These are phyloP conservation scores for Arctia plantaginis DNA, from an alignment of 2,888 invertebrate species.

Conservation along the genomic window DNA sequence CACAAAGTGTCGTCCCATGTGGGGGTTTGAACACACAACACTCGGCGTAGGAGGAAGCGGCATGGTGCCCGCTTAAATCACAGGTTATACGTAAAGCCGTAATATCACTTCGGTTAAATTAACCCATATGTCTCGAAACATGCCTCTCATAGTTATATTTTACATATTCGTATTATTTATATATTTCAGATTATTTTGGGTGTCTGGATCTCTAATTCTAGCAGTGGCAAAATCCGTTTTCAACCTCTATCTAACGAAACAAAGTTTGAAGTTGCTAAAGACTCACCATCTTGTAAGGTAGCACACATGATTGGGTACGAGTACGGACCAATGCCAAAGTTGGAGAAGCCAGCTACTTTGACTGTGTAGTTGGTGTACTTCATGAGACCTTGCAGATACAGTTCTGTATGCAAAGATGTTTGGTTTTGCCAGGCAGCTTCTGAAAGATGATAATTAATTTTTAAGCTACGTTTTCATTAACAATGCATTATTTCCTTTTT, in stretches of 20 bases:
- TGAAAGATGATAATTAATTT: conserved; percentile 48
- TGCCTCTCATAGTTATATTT: too few species aligned
- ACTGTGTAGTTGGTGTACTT: conserved; percentile 96
- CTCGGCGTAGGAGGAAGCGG: too few species aligned
- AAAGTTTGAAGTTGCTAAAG: background rate
- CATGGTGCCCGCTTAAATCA: too few species aligned
- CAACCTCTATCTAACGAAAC: background rate
- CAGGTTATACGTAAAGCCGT: too few species aligned
- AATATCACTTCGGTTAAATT: too few species aligned
- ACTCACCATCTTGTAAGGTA: conserved; percentile 93
- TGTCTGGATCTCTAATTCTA: too few species aligned
- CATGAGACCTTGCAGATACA: conserved; percentile 91
- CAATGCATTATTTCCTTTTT: background rate
- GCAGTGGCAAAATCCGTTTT: background rate
- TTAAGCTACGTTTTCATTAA: background rate
- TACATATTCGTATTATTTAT: too few species aligned
- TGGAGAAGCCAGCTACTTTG: conserved; percentile 93
- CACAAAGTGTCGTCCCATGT: too few species aligned
- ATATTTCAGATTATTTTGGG: too few species aligned
- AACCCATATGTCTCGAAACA: too few species aligned
- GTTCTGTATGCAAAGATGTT: conserved; percentile 90
- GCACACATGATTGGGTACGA: conserved; percentile 92
- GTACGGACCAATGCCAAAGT: conserved; percentile 93
- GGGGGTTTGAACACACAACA: too few species aligned
- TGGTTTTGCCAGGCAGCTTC: conserved; percentile 80